These are phyloP conservation scores for Ameiurus melas DNA, from an alignment of 2,113 vertebrate genomes.

Conservation along the genomic window DNA sequence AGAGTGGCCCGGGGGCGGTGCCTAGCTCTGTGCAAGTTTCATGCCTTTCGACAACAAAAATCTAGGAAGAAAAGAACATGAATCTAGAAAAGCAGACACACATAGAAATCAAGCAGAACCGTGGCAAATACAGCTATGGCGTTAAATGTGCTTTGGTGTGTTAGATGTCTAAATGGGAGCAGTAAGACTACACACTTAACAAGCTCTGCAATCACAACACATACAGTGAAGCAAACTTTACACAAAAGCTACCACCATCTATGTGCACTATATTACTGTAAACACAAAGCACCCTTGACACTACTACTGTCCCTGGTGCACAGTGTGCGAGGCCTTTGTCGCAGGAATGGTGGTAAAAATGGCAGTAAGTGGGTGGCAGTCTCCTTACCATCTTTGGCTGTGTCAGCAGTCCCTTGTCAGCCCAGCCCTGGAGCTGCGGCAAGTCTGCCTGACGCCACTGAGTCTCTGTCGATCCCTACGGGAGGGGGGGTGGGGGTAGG, in stretches of 20 bases:
- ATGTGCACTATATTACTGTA: slow-evolving; percentile 14
- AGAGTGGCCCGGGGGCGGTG: slow-evolving; percentile 36
- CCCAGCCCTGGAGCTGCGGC: slow-evolving; percentile 84
- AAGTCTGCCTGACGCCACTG: slow-evolving; percentile 84
- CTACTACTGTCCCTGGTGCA: slow-evolving; percentile 31
- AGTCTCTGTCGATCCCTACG: slow-evolving; percentile 82
- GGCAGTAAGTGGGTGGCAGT: slow-evolving; percentile 67
- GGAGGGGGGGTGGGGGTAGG: slow-evolving; percentile 64
- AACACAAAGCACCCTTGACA: slow-evolving; percentile 6
- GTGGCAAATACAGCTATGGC: not conserved
- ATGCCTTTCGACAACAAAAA: slow-evolving; percentile 35
- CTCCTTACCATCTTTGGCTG: slow-evolving; percentile 86
- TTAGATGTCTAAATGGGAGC: not conserved
- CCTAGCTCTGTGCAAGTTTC: slow-evolving; percentile 35
- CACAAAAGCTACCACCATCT: not conserved
- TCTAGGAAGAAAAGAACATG: slow-evolving; percentile 25
- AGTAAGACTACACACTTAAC: slow-evolving; percentile 1
- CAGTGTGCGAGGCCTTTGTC: slow-evolving; percentile 32
- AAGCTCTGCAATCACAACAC: not conserved
- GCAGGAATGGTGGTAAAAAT: slow-evolving; percentile 66
- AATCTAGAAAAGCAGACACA: slow-evolving; percentile 18
- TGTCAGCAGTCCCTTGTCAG: slow-evolving; percentile 83
- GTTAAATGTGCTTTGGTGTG: slow-evolving; percentile 9
- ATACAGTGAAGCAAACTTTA: not conserved
- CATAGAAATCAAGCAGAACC: not conserved